Percentiles rank a stretch among this genome's conserved stretches.
These are phyloP conservation scores for Erpobdella octoculata DNA, from an alignment of 2,888 invertebrate genomes.

Conservation along the genomic window DNA sequence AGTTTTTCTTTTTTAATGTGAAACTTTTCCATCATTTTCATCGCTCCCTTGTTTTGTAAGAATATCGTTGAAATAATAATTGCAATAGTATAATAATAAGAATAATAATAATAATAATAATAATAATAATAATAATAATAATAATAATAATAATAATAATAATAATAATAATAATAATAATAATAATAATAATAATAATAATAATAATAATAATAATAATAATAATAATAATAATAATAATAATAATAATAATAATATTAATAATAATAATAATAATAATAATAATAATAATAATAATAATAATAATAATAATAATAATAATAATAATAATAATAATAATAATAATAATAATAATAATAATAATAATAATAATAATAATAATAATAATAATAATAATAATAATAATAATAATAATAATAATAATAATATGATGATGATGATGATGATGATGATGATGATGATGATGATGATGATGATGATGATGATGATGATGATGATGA, in stretches of 20 bases:
- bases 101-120: too few species aligned
- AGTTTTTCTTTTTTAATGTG: constrained; percentile 55
- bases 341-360: background rate
- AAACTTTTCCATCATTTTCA: constrained; percentile 56
- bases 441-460: constrained; percentile 4
- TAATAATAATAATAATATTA: too few species aligned
- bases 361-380: background rate
- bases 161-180: too few species aligned
- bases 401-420: background rate
- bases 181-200: too few species aligned
- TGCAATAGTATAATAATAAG: too few species aligned
- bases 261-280: too few species aligned
- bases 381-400: background rate
- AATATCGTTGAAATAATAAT: background rate
- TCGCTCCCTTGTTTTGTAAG: constrained; percentile 51
- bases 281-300: too few species aligned
- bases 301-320: background rate
- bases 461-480: constrained; percentile 4
- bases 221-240: too few species aligned
- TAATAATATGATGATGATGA: too few species aligned
- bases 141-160: background rate
- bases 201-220: too few species aligned
- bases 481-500: constrained; percentile 1
- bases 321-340: background rate
- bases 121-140: too few species aligned